Evolutionary conservation across 2,797 vertebrate genomes (phyloP).

Genomic region (Acrocephalus scirpaceus): DNA sequence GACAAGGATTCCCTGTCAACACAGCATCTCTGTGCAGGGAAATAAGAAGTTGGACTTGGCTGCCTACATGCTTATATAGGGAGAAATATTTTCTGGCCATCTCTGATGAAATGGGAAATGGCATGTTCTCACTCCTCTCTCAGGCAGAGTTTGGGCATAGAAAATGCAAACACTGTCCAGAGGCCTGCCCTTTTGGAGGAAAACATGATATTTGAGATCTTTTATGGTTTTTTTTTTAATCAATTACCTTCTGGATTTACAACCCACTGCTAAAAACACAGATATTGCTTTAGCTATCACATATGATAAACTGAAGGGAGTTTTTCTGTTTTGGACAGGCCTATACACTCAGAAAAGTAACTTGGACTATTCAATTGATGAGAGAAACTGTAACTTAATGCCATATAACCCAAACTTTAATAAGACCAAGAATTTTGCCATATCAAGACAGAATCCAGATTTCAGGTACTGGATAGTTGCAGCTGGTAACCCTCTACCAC

Average conservation of each 20-base stretch:
- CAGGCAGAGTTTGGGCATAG: background rate
- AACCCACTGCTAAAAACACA: background rate
- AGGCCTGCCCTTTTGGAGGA: background rate
- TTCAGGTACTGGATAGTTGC: background rate
- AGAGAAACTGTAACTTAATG: background rate
- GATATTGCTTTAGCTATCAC: background rate
- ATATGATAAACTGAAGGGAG: background rate
- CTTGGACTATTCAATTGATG: background rate
- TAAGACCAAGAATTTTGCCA: background rate
- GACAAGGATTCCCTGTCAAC: background rate
- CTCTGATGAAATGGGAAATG: background rate
- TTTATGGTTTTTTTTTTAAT: background rate
- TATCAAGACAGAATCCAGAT: background rate
- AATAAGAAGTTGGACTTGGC: background rate
- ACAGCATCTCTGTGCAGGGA: background rate
- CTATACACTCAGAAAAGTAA: background rate
- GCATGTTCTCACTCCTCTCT: background rate
- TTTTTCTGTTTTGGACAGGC: background rate
- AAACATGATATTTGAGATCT: background rate
- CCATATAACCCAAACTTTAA: background rate
- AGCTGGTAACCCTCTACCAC: background rate
- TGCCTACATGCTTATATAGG: background rate
- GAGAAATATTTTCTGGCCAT: background rate
- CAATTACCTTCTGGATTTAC: background rate
- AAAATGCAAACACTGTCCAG: background rate